A percentile compares a stretch with the other conserved stretches of the same genome.
phyloP scores from a whole-genome alignment of 2,888 invertebrate genomes.

The Temnothorax unifasciatus region DNA sequence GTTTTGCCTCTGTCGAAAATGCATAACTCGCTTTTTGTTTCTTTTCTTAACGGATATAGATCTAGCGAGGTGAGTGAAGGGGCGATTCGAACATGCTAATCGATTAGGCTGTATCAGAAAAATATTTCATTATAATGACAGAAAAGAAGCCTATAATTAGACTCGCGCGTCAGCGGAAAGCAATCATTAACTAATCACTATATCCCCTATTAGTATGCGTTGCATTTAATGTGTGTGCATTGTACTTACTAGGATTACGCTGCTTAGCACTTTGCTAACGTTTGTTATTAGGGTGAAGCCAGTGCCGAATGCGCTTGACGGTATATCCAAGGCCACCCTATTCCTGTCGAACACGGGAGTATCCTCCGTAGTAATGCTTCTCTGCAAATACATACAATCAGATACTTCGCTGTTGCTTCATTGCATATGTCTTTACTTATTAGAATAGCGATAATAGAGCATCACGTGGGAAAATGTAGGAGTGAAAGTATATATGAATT shows the following conservation, averaged over 20 bases:
- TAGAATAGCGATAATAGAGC: background rate
- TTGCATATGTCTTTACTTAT: background rate
- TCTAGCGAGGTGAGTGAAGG: slow-evolving; percentile 60
- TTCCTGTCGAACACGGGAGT: slow-evolving; percentile 87
- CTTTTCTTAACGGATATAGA: background rate
- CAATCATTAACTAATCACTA: background rate
- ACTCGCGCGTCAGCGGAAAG: background rate
- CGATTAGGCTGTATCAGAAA: background rate
- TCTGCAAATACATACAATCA: slow-evolving; percentile 65
- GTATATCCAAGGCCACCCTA: slow-evolving; percentile 90
- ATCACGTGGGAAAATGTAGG: background rate
- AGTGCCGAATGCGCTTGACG: slow-evolving; percentile 89
- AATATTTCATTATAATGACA: background rate
- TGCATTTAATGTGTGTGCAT: background rate
- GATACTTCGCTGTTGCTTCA: background rate
- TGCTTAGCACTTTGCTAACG: slow-evolving; percentile 90
- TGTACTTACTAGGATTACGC: slow-evolving; percentile 89
- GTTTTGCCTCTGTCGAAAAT: background rate
- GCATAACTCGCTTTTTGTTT: background rate
- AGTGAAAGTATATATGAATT: background rate
- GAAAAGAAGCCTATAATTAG: background rate
- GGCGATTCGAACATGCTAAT: slow-evolving; percentile 41
- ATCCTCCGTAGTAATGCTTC: slow-evolving; percentile 85
- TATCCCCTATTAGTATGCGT: background rate
- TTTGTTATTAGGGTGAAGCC: slow-evolving; percentile 90